These are phyloP conservation scores for Corvus hawaiiensis DNA, from an alignment of 2,113 vertebrate species.

Conservation along the genomic window DNA sequence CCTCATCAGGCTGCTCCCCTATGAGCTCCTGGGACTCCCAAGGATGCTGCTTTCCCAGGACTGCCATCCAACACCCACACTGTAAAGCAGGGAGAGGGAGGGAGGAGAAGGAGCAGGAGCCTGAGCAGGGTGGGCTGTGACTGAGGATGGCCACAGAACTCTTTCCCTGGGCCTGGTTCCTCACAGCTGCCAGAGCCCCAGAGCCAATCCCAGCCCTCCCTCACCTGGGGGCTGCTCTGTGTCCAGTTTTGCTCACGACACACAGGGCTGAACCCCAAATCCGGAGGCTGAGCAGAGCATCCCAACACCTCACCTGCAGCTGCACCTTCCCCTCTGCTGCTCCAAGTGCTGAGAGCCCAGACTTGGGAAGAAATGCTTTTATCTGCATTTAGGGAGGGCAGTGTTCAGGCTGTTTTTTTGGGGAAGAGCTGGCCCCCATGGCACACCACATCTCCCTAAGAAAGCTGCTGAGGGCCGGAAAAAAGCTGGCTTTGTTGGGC, in stretches of 20 bases:
- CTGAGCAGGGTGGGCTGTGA: not conserved
- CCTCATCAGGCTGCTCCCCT: not conserved
- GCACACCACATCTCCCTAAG: conserved; percentile 68
- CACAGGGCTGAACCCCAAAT: not conserved
- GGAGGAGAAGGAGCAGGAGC: not conserved
- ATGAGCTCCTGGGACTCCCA: not conserved
- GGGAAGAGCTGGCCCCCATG: conserved; percentile 39
- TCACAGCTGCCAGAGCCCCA: not conserved
- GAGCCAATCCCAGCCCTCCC: not conserved
- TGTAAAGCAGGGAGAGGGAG: not conserved
- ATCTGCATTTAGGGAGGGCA: not conserved
- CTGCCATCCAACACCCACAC: not conserved
- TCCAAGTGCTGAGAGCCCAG: not conserved
- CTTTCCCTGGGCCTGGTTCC: not conserved
- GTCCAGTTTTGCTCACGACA: not conserved
- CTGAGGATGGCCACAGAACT: not conserved
- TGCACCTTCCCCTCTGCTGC: not conserved
- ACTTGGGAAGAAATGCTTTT: not conserved
- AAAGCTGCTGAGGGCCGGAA: conserved; percentile 66
- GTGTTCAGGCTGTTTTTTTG: not conserved
- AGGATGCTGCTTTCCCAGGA: conserved; percentile 42
- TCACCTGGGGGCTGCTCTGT: not conserved
- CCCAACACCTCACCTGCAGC: not conserved
- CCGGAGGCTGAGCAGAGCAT: not conserved
- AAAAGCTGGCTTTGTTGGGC: conserved; percentile 75